Percentiles rank a stretch among this genome's conserved stretches.
phyloP scores from a whole-genome alignment of 1,140 invertebrate species.

The Drosophila mayri region DNA sequence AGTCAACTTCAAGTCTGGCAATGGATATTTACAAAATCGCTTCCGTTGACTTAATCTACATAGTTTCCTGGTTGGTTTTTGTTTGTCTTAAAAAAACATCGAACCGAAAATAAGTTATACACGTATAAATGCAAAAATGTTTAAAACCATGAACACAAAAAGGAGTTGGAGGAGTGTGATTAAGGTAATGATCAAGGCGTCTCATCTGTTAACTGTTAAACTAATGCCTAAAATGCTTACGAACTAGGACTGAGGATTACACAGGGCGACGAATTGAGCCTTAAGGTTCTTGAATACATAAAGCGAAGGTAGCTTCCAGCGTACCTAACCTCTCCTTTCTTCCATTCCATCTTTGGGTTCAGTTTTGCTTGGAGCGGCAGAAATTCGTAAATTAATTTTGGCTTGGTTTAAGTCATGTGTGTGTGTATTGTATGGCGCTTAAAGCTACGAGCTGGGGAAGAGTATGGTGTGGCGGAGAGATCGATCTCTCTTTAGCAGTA shows the following conservation, averaged over 20 bases:
- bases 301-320: constrained; percentile 22
- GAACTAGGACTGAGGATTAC: constrained; percentile 38
- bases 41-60: constrained; percentile 21
- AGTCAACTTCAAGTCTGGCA: constrained; percentile 50
- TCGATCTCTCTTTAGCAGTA: constrained; percentile 86
- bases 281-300: constrained; percentile 5
- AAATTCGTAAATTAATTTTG: constrained; percentile 48
- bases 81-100: constrained; percentile 9
- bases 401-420: constrained; percentile 26
- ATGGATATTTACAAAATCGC: constrained; percentile 51
- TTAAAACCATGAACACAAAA: constrained; percentile 41
- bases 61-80: constrained; percentile 5
- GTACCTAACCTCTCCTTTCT: not conserved
- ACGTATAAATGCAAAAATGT: constrained; percentile 42
- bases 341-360: not conserved
- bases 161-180: not conserved
- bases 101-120: not conserved
- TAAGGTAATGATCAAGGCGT: constrained; percentile 4
- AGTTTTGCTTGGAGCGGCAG: constrained; percentile 21
- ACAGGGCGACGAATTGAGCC: constrained; percentile 37
- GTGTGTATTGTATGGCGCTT: constrained; percentile 25
- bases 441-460: constrained; percentile 30
- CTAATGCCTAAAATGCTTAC: constrained; percentile 37
- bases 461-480: not conserved
- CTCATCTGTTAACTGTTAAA: constrained; percentile 37